phyloP scores from a whole-genome alignment of 2,797 vertebrate species.

The Buphagus erythrorhynchus region DNA sequence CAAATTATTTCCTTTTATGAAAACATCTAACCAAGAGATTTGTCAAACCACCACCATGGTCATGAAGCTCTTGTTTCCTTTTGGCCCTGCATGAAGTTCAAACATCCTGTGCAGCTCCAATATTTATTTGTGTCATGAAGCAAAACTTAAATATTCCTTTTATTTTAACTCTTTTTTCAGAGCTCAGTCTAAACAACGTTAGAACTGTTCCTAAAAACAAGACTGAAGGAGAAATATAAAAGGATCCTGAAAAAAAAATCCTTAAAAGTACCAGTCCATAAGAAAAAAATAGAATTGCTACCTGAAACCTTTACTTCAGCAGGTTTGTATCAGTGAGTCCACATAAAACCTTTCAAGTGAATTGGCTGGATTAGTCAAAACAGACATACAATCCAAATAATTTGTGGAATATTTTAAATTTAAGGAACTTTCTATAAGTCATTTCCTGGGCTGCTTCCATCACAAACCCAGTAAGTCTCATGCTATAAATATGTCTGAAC shows the following conservation, averaged over 20 bases:
- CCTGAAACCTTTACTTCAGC: background rate
- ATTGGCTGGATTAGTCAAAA: background rate
- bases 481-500: background rate
- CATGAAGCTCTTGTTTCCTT: background rate
- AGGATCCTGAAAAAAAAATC: background rate
- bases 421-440: background rate
- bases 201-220: background rate
- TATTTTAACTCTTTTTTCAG: background rate
- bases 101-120: background rate
- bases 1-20: background rate
- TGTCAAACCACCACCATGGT: background rate
- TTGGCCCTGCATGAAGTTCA: background rate
- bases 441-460: background rate
- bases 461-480: background rate
- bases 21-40: background rate
- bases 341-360: background rate
- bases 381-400: background rate
- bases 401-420: background rate
- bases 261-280: background rate
- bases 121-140: background rate
- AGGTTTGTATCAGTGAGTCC: background rate
- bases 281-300: background rate
- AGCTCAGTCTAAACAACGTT: background rate
- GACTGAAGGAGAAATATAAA: background rate
- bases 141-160: background rate